These are phyloP conservation scores for Synergus japonicus DNA, from an alignment of 2,888 invertebrate species.

Conservation along the genomic window DNA sequence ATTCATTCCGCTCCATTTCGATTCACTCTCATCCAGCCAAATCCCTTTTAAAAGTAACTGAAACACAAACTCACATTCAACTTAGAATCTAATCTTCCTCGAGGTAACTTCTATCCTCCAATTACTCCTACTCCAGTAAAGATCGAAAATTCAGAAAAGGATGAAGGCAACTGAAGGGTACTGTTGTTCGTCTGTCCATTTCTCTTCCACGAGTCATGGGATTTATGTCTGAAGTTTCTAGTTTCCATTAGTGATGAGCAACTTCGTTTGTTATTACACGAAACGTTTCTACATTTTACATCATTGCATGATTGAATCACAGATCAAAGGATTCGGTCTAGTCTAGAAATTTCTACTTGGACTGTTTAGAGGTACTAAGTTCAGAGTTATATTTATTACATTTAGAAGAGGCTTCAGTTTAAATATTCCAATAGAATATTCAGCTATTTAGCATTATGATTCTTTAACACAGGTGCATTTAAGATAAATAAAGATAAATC, in stretches of 20 bases:
- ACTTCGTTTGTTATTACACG: constrained; percentile 25
- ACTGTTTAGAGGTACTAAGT: background rate
- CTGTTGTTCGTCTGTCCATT: constrained; percentile 62
- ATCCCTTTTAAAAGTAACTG: constrained; percentile 15
- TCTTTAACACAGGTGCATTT: background rate
- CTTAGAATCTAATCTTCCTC: constrained; percentile 60
- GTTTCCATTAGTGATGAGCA: constrained; percentile 65
- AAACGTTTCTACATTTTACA: constrained; percentile 12
- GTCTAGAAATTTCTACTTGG: background rate
- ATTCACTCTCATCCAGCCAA: background rate
- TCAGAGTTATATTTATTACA: too few species aligned
- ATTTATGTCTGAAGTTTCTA: constrained; percentile 66
- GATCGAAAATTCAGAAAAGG: constrained; percentile 58
- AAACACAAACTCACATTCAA: constrained; percentile 48
- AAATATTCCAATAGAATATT: background rate
- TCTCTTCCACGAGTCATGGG: constrained; percentile 50
- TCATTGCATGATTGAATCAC: background rate
- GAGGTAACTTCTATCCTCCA: constrained; percentile 60
- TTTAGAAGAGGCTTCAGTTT: background rate
- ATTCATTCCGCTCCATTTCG: background rate
- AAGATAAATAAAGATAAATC: background rate
- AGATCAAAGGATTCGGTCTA: background rate
- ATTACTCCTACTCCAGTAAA: constrained; percentile 51
- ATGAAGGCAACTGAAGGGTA: constrained; percentile 56
- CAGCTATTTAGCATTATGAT: background rate